Base-by-base conservation (phyloP, 2,113 vertebrate genomes). In the Gymnarchus niloticus region DNA sequence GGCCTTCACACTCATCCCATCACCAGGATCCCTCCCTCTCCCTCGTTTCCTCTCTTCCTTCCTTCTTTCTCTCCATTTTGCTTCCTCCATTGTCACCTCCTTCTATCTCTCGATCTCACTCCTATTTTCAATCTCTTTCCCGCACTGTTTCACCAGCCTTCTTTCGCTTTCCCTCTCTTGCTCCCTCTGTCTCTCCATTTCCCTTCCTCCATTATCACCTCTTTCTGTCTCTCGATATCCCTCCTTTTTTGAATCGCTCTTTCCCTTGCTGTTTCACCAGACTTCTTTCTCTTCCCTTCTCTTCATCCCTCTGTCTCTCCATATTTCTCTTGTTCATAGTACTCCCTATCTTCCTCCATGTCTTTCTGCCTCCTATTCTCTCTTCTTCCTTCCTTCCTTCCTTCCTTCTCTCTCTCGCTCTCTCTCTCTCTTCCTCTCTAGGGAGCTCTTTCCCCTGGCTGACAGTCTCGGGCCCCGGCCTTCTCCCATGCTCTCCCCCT, bases 391-490 rank as follows among this genome's bases (percentile, higher is more conserved):
- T 52, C 25, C 4, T 51, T 76, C 49, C 7, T 41, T 46, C 83
- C 25, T 10, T 76, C 12, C 56, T 57, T 59, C 65, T 76, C 65
- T 77, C 44, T 28, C 57, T 51, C 69, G 37, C 69, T 44, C 69
- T 41, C 84, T 12, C 59, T 48, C 73, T 57, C 84, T 57, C 84
- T 85, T 69, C 54, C 84, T 57, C 84, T 85, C 84, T 46, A 23
- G 84, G 84, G 84, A 85, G 48, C 84, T 80, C 84, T 78, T 57
- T 85, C 84, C 84, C 84, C 48, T 76, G 69, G 84, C 84, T 85
- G 84, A 85, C 84, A 85, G 84, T 85, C 84, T 85, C 37, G 73
- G 80, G 49, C n/a, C 84, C 84, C 51, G 41, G 84, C 73, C 84
- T 52, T 80, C 73, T 78, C 65, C 57, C 6, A 51, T 69, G 51